phyloP scores from a whole-genome alignment of 2,888 invertebrate species.

The Drosophila kuntzei region DNA sequence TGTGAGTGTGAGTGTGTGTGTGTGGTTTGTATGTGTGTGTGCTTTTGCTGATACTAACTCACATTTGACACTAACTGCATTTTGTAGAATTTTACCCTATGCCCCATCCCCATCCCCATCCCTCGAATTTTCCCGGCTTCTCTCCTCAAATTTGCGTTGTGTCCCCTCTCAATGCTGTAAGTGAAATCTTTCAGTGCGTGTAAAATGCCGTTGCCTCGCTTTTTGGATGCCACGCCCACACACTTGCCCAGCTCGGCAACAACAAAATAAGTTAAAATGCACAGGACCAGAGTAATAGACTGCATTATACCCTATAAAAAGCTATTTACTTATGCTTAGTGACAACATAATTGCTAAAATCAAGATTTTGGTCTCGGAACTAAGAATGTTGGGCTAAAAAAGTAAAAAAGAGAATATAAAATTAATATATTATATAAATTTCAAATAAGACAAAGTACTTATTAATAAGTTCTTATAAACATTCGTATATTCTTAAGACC shows the following conservation, averaged over 20 bases:
- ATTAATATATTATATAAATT: too few species aligned
- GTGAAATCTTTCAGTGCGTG: conserved; percentile 77
- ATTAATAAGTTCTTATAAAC: too few species aligned
- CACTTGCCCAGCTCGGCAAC: conserved; percentile 49
- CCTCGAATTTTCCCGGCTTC: background rate
- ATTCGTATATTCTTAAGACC: too few species aligned
- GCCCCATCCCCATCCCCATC: background rate
- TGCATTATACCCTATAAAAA: background rate
- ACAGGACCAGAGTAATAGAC: background rate
- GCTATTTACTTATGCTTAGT: too few species aligned
- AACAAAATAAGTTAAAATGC: conserved; percentile 28
- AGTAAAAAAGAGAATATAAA: too few species aligned
- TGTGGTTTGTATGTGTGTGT: conserved; percentile 25
- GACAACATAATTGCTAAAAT: too few species aligned
- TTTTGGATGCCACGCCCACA: conserved; percentile 67
- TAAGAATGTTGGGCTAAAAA: too few species aligned
- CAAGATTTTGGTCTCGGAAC: too few species aligned
- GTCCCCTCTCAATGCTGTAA: conserved; percentile 29
- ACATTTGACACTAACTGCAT: conserved; percentile 73
- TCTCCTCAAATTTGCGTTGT: conserved; percentile 10
- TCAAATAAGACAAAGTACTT: too few species aligned
- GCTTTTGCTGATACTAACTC: conserved; percentile 45
- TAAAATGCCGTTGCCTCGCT: conserved; percentile 73
- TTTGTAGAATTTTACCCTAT: conserved; percentile 55
- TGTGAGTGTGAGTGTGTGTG: conserved; percentile 8